Evolutionary conservation across 2,888 invertebrate species (phyloP).

Genomic region (Melanotus villosus): DNA sequence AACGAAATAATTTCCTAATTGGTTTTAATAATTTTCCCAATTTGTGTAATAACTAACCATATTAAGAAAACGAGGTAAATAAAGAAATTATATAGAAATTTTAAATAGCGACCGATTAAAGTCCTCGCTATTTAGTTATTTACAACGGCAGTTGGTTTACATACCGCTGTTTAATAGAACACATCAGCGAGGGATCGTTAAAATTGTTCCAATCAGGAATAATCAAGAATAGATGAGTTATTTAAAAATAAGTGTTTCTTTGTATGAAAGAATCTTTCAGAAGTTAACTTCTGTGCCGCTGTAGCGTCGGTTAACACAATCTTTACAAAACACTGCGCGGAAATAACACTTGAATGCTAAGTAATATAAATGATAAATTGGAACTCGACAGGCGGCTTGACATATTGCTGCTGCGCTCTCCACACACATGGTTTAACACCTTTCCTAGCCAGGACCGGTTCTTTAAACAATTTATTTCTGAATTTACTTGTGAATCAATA

Average conservation of each 20-base stretch:
- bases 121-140: not conserved
- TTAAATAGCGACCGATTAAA: not conserved
- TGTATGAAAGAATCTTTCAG: constrained; percentile 5
- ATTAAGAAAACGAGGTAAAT: not conserved
- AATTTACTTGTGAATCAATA: too few species aligned
- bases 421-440: constrained; percentile 41
- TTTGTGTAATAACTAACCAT: not conserved
- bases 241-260: constrained; percentile 9
- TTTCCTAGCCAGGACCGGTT: constrained; percentile 27
- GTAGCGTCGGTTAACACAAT: constrained; percentile 19
- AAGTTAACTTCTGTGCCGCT: constrained; percentile 1
- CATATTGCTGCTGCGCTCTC: constrained; percentile 34
- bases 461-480: not conserved
- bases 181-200: not conserved
- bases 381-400: constrained; percentile 41
- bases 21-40: not conserved
- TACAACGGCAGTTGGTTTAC: not conserved
- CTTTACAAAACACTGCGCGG: constrained; percentile 31
- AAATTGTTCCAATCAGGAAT: constrained; percentile 11
- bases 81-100: not conserved
- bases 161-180: not conserved
- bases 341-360: constrained; percentile 33
- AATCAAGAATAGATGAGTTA: constrained; percentile 1
- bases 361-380: constrained; percentile 46
- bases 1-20: not conserved